These are phyloP conservation scores for Molanna angustata DNA, from an alignment of 2,888 invertebrate species.

Conservation along the genomic window DNA sequence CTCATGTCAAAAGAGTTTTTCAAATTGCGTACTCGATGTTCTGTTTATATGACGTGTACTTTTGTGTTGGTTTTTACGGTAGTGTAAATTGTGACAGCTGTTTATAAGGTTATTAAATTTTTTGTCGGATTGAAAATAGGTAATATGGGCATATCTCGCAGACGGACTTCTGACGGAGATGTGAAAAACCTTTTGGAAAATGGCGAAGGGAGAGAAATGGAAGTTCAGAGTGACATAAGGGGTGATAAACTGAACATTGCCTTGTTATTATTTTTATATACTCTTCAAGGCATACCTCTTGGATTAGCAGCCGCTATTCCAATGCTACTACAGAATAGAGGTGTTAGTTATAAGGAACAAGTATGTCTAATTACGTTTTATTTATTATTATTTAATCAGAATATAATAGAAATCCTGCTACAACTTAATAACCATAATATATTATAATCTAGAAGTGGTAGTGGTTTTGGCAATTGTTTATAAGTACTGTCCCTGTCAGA, in stretches of 20 bases:
- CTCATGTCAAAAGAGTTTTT: no score
- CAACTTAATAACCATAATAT: no score
- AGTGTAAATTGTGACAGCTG: background rate
- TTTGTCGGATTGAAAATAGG: constrained; percentile 25
- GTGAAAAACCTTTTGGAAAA: constrained; percentile 42
- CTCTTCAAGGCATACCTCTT: constrained; percentile 93
- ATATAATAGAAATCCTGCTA: no score
- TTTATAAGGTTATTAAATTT: background rate
- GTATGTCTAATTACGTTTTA: no score
- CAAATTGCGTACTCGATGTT: no score
- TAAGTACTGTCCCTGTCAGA: no score
- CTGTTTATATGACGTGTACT: no score
- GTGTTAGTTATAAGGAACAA: constrained; percentile 93
- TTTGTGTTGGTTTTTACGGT: no score
- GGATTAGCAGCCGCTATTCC: constrained; percentile 94
- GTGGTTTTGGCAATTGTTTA: no score
- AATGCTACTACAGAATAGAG: constrained; percentile 89
- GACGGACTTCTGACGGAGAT: constrained; percentile 16
- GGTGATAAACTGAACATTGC: constrained; percentile 81
- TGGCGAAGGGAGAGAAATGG: constrained; percentile 40
- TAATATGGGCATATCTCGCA: constrained; percentile 25
- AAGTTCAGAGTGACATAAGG: constrained; percentile 53
- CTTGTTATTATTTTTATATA: constrained; percentile 86
- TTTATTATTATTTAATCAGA: no score
- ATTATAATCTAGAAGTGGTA: no score